Evolutionary conservation across 2,113 vertebrate genomes (phyloP).

Genomic region (Hippocampus abdominalis): DNA sequence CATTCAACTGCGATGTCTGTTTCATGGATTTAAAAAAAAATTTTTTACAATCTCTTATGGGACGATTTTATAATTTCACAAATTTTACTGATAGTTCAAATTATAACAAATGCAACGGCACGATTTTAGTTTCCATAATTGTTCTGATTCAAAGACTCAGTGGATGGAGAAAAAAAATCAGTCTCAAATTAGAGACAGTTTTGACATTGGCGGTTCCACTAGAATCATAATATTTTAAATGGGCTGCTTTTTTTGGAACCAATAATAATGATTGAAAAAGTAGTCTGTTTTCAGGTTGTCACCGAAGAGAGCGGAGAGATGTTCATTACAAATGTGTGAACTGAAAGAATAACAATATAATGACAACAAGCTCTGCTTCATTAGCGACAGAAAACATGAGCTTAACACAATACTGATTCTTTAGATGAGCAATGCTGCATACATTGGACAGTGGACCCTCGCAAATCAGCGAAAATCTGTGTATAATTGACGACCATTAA

Average conservation of each 20-base stretch:
- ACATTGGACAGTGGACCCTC: too few relatives aligned
- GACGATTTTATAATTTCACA: background rate
- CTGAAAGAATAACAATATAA: background rate
- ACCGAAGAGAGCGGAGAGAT: background rate
- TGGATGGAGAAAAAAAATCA: too few relatives aligned
- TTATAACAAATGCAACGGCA: background rate
- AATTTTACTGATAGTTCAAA: background rate
- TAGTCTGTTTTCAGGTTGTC: background rate
- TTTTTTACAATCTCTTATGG: background rate
- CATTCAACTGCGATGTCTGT: too few relatives aligned
- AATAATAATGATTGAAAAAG: background rate
- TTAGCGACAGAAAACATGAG: background rate
- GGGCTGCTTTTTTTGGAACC: background rate
- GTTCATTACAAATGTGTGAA: constrained; percentile 7
- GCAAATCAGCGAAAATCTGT: too few relatives aligned
- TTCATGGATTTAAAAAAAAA: too few relatives aligned
- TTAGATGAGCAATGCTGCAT: background rate
- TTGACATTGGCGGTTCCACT: background rate
- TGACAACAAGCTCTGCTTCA: background rate
- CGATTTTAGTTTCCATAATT: background rate
- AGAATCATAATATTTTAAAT: background rate
- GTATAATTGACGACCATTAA: too few relatives aligned
- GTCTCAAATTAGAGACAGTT: background rate
- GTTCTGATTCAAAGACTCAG: too few relatives aligned
- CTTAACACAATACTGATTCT: background rate